These are phyloP conservation scores for Hypomecis punctinalis DNA, from an alignment of 2,888 invertebrate genomes.

Conservation along the genomic window DNA sequence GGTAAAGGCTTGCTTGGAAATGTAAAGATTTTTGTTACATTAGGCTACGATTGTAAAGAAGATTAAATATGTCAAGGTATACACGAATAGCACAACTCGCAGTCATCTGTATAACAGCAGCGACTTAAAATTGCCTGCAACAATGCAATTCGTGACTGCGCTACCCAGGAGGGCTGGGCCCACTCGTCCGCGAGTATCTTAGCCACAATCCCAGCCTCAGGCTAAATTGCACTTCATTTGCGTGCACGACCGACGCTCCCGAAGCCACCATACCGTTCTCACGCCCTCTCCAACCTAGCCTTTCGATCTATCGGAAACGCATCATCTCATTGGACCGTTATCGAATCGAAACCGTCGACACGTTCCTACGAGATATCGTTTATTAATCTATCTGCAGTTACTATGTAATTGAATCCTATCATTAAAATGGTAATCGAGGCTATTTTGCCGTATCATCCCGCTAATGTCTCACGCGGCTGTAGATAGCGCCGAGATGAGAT, in stretches of 20 bases:
- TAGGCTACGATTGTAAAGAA: constrained; percentile 5
- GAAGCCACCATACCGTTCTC: constrained; percentile 65
- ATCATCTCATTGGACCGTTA: constrained; percentile 57
- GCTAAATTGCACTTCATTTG: constrained; percentile 79
- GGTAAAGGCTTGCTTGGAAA: background rate
- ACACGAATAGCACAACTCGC: constrained; percentile 33
- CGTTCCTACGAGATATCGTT: constrained; percentile 59
- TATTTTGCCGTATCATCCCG: constrained; percentile 68
- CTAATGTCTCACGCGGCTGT: constrained; percentile 62
- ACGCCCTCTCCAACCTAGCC: constrained; percentile 62
- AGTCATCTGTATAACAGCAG: constrained; percentile 32
- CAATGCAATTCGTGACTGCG: constrained; percentile 71
- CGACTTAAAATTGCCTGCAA: constrained; percentile 67
- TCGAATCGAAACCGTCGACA: constrained; percentile 59
- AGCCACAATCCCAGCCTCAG: constrained; percentile 63
- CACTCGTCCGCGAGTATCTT: constrained; percentile 59
- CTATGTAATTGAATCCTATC: constrained; percentile 56
- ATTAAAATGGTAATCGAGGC: constrained; percentile 56
- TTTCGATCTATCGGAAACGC: constrained; percentile 52
- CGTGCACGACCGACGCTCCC: constrained; percentile 66
- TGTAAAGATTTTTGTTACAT: no score
- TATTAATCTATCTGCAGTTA: constrained; percentile 56
- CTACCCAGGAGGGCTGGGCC: constrained; percentile 42
- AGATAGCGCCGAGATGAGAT: constrained; percentile 59
- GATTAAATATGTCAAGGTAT: constrained; percentile 11